Evolutionary conservation across 2,113 vertebrate genomes (phyloP), one percentile per base, ranked within the genome.

Genomic region (Felis chaus): DNA sequence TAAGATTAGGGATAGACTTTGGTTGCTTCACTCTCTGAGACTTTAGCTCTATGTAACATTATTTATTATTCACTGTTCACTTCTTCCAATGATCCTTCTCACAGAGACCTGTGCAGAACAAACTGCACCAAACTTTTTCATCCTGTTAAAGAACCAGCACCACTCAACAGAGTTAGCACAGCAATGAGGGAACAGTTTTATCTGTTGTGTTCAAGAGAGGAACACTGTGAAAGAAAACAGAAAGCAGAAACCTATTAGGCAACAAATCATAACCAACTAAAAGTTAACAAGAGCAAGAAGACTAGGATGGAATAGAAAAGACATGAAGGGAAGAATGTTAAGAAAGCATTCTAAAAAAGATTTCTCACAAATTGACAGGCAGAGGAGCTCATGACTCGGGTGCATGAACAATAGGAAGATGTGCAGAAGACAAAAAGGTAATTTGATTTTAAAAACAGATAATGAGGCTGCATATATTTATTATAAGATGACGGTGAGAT

Each of bases 361-460:
- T 65, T 29, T 80, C 27, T 88, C 23, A 96, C 55, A 90, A 78
- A 79, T 2, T 39, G 18, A 41, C 4, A 88, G 50, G 79, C 66
- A 94, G 3, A 14, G 2, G 3, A 92, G 55, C 68, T 83, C 27
- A 88, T 19, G 48, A 82, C 14, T 23, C 84, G 15, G n/a, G 7
- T 87, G 6, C 14, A 91, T 7, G 7, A 5, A 88, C 65, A 39
- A 61, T 0, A 94, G 21, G 21, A 94, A 88, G 31, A 95, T 87
- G 16, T 74, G 23, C 16, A 95, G 41, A 96, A 83, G 33, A 95
- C 7, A 95, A 39, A 94, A 74, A 91, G 11, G 48, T 94, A 50
- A 79, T 69, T 63, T 90, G 16, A 86, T 61, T 94, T 94, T 92
- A 45, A 97, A 71, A 76, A 27, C 89, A 94, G 63, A 94, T 14